These are phyloP conservation scores for Nemurella pictetii DNA, from an alignment of 2,888 invertebrate genomes.

Conservation along the genomic window DNA sequence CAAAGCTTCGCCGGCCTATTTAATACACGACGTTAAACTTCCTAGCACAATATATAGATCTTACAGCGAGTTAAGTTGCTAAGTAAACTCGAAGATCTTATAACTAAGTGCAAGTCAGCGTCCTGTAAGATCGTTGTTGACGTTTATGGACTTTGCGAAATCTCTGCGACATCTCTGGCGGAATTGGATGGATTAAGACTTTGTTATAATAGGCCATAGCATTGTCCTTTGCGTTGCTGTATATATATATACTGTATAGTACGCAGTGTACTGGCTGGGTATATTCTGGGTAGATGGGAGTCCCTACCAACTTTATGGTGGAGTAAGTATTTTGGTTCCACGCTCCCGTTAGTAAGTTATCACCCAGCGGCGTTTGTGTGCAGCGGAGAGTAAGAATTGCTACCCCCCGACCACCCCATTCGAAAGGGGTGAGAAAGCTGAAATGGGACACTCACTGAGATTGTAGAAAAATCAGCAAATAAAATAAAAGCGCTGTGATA, in stretches of 20 bases:
- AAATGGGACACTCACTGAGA: neutral
- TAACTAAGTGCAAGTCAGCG: constrained; percentile 22
- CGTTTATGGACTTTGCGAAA: constrained; percentile 31
- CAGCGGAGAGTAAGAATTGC: neutral
- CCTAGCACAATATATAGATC: neutral
- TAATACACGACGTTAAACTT: neutral
- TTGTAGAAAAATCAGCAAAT: neutral
- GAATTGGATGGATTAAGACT: constrained; percentile 36
- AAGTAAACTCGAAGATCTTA: constrained; percentile 24
- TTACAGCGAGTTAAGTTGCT: constrained; percentile 26
- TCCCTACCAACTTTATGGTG: neutral
- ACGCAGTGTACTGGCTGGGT: too few species aligned
- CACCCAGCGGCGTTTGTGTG: neutral
- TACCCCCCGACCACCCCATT: neutral
- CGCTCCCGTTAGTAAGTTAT: neutral
- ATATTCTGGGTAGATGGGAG: too few species aligned
- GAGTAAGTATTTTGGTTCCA: neutral
- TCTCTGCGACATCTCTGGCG: constrained; percentile 22
- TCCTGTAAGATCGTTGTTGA: constrained; percentile 31
- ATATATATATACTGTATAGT: neutral
- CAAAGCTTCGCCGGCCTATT: neutral
- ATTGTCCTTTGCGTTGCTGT: neutral
- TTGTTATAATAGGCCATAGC: neutral
- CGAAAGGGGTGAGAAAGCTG: neutral
- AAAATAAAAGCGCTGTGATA: neutral